These are phyloP conservation scores for Psilopogon haemacephalus DNA, from an alignment of 2,113 vertebrate genomes.

Conservation along the genomic window DNA sequence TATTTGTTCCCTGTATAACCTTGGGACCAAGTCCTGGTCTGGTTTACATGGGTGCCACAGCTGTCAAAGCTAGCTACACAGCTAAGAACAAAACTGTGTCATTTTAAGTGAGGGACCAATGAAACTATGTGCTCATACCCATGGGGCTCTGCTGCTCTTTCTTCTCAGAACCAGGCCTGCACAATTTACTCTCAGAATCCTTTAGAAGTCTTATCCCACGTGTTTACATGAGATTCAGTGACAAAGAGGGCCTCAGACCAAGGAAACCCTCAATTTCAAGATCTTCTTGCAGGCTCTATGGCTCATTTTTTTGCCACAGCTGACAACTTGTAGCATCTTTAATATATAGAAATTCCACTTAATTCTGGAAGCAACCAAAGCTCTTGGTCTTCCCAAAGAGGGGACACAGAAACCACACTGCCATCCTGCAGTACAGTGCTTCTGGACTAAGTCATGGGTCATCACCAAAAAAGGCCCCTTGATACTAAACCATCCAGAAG, in stretches of 20 bases:
- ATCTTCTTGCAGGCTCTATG: background rate
- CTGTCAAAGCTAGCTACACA: background rate
- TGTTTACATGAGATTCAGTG: background rate
- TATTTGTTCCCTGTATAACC: background rate
- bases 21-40: background rate
- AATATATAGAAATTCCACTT: background rate
- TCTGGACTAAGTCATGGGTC: background rate
- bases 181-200: background rate
- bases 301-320: background rate
- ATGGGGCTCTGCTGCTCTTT: background rate
- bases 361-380: background rate
- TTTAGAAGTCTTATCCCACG: background rate
- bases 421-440: background rate
- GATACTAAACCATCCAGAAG: background rate
- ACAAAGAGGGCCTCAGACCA: background rate
- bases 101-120: background rate
- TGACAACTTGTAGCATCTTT: background rate
- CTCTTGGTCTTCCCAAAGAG: background rate
- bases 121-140: background rate
- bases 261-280: background rate
- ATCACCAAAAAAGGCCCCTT: background rate
- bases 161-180: background rate
- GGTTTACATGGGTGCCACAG: background rate
- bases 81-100: background rate
- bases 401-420: background rate